Conservation (phyloP, 2,797 vertebrate genomes). For the Lepus townsendii region DNA sequence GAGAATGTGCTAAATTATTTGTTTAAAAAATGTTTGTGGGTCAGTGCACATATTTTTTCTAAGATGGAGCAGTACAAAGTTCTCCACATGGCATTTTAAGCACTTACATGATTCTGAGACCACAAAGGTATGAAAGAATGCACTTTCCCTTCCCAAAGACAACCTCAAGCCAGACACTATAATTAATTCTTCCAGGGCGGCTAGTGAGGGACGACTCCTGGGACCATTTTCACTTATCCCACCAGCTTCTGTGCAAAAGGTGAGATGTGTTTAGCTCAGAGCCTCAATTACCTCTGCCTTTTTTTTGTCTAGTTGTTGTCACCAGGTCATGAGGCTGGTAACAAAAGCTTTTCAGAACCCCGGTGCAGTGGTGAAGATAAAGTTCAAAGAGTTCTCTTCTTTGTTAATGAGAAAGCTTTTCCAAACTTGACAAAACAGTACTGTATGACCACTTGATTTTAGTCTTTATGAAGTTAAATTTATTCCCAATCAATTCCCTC, state of each 20-base stretch:
- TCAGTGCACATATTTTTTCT: slow-evolving; percentile 25
- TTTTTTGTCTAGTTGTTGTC: slow-evolving; percentile 64
- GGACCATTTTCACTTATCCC: slow-evolving; percentile 64
- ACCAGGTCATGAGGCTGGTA: background rate
- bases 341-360: slow-evolving; percentile 61
- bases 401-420: slow-evolving; percentile 69
- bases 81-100: slow-evolving; percentile 56
- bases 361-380: background rate
- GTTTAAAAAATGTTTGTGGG: slow-evolving; percentile 29
- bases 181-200: slow-evolving; percentile 77
- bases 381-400: slow-evolving; percentile 57
- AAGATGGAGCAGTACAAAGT: background rate
- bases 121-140: slow-evolving; percentile 68
- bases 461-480: slow-evolving; percentile 78
- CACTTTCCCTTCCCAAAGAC: slow-evolving; percentile 69
- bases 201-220: slow-evolving; percentile 52
- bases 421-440: slow-evolving; percentile 74
- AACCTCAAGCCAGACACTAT: slow-evolving; percentile 63
- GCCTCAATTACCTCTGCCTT: slow-evolving; percentile 71
- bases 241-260: slow-evolving; percentile 64
- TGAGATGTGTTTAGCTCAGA: slow-evolving; percentile 74
- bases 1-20: slow-evolving; percentile 62
- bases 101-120: slow-evolving; percentile 64
- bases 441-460: slow-evolving; percentile 77
- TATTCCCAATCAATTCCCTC: slow-evolving; percentile 68